Evolutionary conservation across 37 sponge, comb jelly and placozoan species (phyloP), one percentile per base, ranked within the genome.

Genomic region (Agelas oroides): DNA sequence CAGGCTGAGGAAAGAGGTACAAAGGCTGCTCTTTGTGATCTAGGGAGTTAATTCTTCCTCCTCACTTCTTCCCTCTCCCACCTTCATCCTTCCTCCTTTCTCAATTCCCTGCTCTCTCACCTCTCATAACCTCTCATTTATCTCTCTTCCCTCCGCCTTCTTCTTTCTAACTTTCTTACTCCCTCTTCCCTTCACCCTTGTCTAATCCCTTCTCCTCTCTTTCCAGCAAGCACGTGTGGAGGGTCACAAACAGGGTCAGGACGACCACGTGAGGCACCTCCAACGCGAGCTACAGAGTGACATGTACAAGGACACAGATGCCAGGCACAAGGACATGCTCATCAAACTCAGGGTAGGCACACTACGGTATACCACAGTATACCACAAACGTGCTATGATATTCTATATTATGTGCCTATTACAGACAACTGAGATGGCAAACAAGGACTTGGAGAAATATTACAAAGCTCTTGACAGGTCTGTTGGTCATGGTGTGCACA

Each of bases 391-490:
- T 76, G 60, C 23, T 28, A 34, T 17, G 18, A 68, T 31, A 28
- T 69, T 12, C 21, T 20, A 3, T 81, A 1, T 12, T 25, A 15
- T 32, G 28, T 72, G 18, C 5, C 65, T 40, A 1, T 5, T 67
- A 24, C 79, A 96, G 96, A 93, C 96, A 30, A 87, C 91, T 12
- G 83, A 93, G 66, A 52, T 76, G 41, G 89, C 91, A 5, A 62
- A 37, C 27, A 55, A 59, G 24, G 98, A 97, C 58, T 77, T 95
- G 35, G 88, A 89, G 56, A 93, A 88, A 83, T 95, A 89, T 53
- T 90, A 96, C 86, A 90, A 80, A 37, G 96, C 94, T 28, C 70
- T 96, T 65, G 96, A 96, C 76, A 81, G 87, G 94, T 93, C 13
- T 32, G 75, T 78, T 31, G 1, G 28, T 24, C 8, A 3, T 46